Evolutionary conservation across 2,797 vertebrate genomes (phyloP).

Genomic region (Coracias cyanogaster): DNA sequence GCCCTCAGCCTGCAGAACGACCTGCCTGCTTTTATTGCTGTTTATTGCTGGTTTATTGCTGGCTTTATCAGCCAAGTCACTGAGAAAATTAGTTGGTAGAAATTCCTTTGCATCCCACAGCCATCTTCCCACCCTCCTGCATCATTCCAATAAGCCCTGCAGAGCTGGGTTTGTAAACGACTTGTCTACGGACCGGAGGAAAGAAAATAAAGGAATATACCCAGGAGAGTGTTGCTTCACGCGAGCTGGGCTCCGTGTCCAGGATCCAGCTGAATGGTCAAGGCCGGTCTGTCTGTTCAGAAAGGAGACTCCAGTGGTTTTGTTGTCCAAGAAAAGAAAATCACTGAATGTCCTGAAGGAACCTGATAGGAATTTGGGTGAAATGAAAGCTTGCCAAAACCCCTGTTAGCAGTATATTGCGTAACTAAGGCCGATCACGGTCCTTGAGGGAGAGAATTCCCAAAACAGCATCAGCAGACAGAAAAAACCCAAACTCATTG

Average conservation of each 20-base stretch:
- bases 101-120: conserved; percentile 20
- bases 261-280: background rate
- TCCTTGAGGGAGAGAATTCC: conserved; percentile 3
- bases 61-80: background rate
- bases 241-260: background rate
- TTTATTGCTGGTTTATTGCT: conserved; percentile 2
- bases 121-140: conserved; percentile 15
- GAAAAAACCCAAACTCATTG: background rate
- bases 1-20: background rate
- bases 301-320: background rate
- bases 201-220: background rate
- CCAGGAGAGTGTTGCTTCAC: background rate
- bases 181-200: background rate
- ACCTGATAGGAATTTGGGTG: background rate
- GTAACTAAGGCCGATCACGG: background rate
- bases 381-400: background rate
- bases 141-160: background rate
- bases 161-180: background rate
- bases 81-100: conserved; percentile 22
- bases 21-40: background rate
- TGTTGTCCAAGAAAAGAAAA: background rate
- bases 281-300: background rate
- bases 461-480: background rate
- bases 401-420: background rate
- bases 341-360: background rate